phyloP scores from a whole-genome alignment of 2,113 vertebrate genomes.

The Tringa solitaria region DNA sequence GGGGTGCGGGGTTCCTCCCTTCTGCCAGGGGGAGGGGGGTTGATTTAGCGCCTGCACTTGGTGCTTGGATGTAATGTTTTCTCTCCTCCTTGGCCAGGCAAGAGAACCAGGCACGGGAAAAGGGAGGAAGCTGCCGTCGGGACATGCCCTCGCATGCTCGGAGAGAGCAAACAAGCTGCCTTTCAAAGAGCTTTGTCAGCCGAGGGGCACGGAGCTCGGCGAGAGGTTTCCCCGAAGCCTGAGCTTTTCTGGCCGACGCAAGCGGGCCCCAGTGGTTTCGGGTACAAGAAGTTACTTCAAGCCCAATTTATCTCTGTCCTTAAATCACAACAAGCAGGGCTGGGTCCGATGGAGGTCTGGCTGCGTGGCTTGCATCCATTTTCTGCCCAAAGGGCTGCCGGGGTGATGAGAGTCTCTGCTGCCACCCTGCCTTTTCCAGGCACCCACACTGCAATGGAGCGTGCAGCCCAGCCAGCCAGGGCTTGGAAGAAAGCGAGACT shows the following conservation, averaged over 20 bases:
- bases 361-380: background rate
- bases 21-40: rapidly evolving
- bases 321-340: background rate
- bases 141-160: background rate
- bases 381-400: background rate
- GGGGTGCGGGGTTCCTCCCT: rapidly evolving
- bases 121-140: background rate
- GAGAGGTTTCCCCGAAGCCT: background rate
- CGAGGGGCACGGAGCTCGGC: rapidly evolving
- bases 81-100: background rate
- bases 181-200: background rate
- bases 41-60: rapidly evolving
- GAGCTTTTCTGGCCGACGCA: background rate
- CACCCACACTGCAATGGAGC: rapidly evolving
- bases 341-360: background rate
- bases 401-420: background rate
- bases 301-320: rapidly evolving
- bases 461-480: background rate
- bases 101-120: rapidly evolving
- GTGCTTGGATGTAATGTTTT: rapidly evolving
- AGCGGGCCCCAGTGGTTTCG: background rate
- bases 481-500: rapidly evolving
- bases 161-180: background rate
- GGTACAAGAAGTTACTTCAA: background rate
- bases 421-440: background rate